Evolutionary conservation across 1,140 invertebrate genomes (phyloP).

Genomic region (Micrasema minimum): DNA sequence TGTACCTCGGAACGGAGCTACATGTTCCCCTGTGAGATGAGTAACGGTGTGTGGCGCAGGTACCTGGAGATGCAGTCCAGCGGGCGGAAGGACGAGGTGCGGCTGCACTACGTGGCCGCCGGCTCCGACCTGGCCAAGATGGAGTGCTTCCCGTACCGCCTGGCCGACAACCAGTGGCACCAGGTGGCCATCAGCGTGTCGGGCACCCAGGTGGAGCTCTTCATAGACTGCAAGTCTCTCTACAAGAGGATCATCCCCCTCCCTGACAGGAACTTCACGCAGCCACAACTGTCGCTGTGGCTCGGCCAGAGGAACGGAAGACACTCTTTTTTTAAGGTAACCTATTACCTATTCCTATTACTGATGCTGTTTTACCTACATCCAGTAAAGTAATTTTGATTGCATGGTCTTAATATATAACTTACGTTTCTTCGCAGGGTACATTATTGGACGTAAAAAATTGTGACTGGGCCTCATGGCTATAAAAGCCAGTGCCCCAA

Average conservation of each 20-base stretch:
- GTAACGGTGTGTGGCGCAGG: conserved; percentile 64
- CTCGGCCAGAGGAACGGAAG: conserved; percentile 86
- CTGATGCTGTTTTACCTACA: no score
- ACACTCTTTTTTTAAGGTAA: conserved; percentile 90
- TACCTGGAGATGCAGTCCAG: conserved; percentile 92
- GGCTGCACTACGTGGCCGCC: conserved; percentile 77
- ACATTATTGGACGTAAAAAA: conserved; percentile 86
- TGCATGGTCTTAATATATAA: no score
- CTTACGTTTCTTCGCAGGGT: conserved; percentile 70
- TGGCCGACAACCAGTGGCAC: conserved; percentile 90
- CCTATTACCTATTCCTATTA: no score
- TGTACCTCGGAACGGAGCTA: conserved; percentile 52
- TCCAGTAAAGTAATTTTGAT: no score
- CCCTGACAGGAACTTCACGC: conserved; percentile 79
- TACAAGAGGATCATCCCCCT: conserved; percentile 75
- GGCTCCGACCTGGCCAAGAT: conserved; percentile 74
- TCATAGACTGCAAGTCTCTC: conserved; percentile 86
- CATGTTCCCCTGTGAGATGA: conserved; percentile 28
- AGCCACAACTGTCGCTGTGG: conserved; percentile 81
- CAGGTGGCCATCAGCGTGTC: conserved; percentile 84
- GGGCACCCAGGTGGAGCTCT: conserved; percentile 82
- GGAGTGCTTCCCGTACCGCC: conserved; percentile 86
- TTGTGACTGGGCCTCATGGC: conserved; percentile 85
- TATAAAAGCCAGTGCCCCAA: conserved; percentile 88
- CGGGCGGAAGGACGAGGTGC: conserved; percentile 85